These are phyloP conservation scores for Sorex araneus DNA, from an alignment of 2,113 vertebrate genomes.

Conservation along the genomic window DNA sequence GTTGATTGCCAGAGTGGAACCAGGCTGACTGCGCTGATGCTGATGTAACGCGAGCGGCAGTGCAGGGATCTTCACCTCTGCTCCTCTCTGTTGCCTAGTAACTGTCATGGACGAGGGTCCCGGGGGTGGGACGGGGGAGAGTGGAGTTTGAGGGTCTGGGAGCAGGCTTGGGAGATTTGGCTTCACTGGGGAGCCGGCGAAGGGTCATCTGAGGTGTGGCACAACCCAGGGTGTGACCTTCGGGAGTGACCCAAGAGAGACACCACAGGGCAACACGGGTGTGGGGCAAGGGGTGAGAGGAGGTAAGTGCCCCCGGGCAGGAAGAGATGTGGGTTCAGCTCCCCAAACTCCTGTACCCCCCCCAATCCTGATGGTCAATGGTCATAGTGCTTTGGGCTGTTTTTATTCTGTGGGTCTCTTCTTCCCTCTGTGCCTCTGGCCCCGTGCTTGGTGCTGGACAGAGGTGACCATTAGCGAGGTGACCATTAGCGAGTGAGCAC, in stretches of 20 bases:
- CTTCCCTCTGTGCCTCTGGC: neutral
- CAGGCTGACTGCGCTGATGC: neutral
- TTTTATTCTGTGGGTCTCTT: neutral
- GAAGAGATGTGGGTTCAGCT: neutral
- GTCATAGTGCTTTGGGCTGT: neutral
- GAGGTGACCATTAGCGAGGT: neutral
- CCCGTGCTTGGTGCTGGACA: too few species aligned
- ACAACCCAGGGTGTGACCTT: neutral
- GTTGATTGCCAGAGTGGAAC: slow-evolving; percentile 28
- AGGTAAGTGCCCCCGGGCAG: neutral
- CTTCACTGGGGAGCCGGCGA: neutral
- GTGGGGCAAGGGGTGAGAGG: neutral
- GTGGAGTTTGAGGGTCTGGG: neutral
- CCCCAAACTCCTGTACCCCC: neutral
- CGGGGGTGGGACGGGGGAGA: accelerated
- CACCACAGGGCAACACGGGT: neutral
- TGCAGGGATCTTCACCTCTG: slow-evolving; percentile 10
- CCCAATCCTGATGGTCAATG: neutral
- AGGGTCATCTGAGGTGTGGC: neutral
- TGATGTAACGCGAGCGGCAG: slow-evolving; percentile 26
- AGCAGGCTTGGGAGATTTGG: neutral
- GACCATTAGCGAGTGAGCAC: neutral
- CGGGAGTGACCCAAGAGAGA: neutral
- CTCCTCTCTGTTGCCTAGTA: slow-evolving; percentile 12
- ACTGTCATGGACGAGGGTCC: neutral